These are phyloP conservation scores for Hipposideros larvatus DNA, from an alignment of 2,797 vertebrate species.

Conservation along the genomic window DNA sequence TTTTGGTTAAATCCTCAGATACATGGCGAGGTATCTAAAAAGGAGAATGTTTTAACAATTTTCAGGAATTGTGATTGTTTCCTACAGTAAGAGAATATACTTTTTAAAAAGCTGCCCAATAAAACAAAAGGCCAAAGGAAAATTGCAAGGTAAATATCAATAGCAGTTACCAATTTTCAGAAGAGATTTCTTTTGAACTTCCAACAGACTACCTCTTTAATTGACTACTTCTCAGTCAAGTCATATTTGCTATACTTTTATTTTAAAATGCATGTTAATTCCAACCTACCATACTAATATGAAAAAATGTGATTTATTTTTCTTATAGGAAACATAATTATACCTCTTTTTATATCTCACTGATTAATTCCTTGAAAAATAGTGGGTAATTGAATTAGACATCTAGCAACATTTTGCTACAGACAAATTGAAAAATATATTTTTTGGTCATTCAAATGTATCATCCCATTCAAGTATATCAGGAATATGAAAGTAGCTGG, in stretches of 20 bases:
- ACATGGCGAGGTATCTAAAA: neutral
- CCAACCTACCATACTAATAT: neutral
- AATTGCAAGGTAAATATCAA: neutral
- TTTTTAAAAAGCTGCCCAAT: neutral
- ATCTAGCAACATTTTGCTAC: neutral
- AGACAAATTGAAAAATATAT: constrained; percentile 14
- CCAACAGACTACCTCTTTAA: neutral
- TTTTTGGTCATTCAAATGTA: neutral
- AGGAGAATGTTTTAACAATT: constrained; percentile 26
- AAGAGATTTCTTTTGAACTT: neutral
- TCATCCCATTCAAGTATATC: neutral
- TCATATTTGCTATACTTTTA: neutral
- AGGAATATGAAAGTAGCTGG: neutral
- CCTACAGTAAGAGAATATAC: neutral
- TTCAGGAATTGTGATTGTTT: neutral
- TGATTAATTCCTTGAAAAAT: neutral
- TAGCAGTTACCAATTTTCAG: neutral
- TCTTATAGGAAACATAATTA: neutral
- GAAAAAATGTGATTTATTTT: neutral
- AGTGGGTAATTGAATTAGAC: neutral
- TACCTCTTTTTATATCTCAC: neutral
- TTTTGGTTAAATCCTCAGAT: neutral
- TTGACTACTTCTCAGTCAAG: neutral
- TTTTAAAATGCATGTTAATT: neutral
- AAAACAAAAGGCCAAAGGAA: neutral